These are phyloP conservation scores for Sesamia inferens DNA, from an alignment of 2,888 invertebrate species.

Conservation along the genomic window DNA sequence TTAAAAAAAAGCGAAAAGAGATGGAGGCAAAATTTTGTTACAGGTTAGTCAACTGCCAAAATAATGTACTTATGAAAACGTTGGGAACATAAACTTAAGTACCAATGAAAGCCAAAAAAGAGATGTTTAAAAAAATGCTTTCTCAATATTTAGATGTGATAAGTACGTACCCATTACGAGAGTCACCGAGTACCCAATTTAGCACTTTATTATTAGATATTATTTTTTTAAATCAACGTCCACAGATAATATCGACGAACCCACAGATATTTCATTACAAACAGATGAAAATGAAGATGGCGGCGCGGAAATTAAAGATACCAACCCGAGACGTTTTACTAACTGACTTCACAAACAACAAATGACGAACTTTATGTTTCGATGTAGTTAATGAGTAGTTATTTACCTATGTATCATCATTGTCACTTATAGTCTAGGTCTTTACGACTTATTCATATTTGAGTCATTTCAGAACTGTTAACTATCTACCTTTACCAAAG, in stretches of 20 bases:
- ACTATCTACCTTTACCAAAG: too few relatives aligned
- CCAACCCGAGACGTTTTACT: constrained; percentile 44
- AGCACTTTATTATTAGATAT: constrained; percentile 42
- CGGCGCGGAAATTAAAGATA: constrained; percentile 62
- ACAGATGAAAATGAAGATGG: constrained; percentile 57
- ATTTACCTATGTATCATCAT: not conserved
- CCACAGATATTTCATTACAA: constrained; percentile 51
- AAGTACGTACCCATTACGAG: constrained; percentile 40
- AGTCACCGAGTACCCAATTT: constrained; percentile 29
- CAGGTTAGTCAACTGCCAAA: not conserved
- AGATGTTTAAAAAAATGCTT: not conserved
- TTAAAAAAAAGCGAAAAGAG: too few relatives aligned
- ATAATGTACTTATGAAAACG: not conserved
- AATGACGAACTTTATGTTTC: constrained; percentile 41
- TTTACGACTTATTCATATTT: not conserved
- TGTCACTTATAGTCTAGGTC: constrained; percentile 7
- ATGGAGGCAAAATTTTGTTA: too few relatives aligned
- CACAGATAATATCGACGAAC: constrained; percentile 50
- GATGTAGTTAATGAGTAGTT: constrained; percentile 31
- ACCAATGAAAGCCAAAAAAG: not conserved
- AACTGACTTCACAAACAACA: constrained; percentile 40
- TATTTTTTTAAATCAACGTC: constrained; percentile 30
- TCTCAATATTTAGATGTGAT: not conserved
- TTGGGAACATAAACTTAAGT: not conserved
- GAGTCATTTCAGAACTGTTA: constrained; percentile 2